Evolutionary conservation across 2,113 vertebrate genomes (phyloP).

Genomic region (Cyanoliseus patagonus): DNA sequence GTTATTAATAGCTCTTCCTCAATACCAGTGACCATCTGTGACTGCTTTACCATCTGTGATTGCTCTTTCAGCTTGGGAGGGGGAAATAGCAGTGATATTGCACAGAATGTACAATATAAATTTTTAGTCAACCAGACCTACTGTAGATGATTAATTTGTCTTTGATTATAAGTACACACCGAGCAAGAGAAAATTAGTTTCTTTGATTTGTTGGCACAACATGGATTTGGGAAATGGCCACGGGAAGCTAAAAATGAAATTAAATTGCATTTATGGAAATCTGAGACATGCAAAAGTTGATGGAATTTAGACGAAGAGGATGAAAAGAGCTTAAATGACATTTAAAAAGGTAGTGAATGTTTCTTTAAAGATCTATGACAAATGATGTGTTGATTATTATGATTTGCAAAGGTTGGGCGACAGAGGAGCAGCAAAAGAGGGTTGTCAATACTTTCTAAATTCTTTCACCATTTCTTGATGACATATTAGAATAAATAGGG

Average conservation of each 20-base stretch:
- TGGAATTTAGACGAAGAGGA: conserved; percentile 5
- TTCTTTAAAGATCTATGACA: background rate
- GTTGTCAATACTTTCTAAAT: background rate
- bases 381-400: background rate
- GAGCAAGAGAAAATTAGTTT: conserved; percentile 31
- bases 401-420: background rate
- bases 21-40: conserved; percentile 29
- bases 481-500: background rate
- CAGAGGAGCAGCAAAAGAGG: background rate
- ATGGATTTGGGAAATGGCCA: background rate
- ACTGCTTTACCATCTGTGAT: conserved; percentile 26
- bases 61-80: conserved; percentile 3
- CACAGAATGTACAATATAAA: conserved; percentile 11
- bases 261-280: conserved; percentile 28
- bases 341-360: background rate
- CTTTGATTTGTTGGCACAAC: conserved; percentile 51
- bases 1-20: conserved; percentile 30
- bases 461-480: background rate
- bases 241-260: background rate
- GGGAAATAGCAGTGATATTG: background rate
- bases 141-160: conserved; percentile 22
- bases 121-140: background rate
- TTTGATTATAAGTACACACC: conserved; percentile 30
- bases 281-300: background rate
- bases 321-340: background rate